phyloP scores from a whole-genome alignment of 1,140 invertebrate genomes.

The Rhagoletis zephyria region DNA sequence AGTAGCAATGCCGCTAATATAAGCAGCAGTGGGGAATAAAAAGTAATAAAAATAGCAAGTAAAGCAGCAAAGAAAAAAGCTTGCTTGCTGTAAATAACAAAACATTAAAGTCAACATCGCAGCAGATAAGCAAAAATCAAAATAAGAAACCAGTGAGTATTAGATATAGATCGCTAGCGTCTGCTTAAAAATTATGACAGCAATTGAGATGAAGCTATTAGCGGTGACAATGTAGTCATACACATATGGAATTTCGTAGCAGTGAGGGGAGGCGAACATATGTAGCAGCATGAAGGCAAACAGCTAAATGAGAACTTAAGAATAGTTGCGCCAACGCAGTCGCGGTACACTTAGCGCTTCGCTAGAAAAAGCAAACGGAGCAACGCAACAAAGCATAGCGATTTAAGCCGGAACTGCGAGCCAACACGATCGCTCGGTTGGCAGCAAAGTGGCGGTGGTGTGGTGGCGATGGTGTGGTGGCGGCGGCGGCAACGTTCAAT shows the following conservation, averaged over 20 bases:
- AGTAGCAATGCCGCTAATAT: not conserved
- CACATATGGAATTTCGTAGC: too few species aligned
- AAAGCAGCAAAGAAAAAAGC: not conserved
- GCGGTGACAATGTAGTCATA: not conserved
- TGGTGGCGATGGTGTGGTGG: too few species aligned
- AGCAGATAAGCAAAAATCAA: not conserved
- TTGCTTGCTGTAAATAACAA: constrained; percentile 31
- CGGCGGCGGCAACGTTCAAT: too few species aligned
- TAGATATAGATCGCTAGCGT: not conserved
- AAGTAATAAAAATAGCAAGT: constrained; percentile 5
- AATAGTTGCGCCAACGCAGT: not conserved
- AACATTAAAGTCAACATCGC: constrained; percentile 1
- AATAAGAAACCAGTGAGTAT: not conserved
- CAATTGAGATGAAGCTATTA: not conserved
- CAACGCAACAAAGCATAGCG: not conserved
- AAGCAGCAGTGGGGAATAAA: not conserved
- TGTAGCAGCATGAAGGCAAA: not conserved
- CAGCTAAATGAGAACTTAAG: not conserved
- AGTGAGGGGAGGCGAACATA: not conserved
- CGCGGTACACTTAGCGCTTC: not conserved
- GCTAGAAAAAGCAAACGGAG: not conserved
- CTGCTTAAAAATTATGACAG: not conserved
- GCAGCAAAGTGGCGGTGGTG: too few species aligned
- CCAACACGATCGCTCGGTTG: not conserved
- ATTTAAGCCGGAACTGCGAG: not conserved